Evolutionary conservation across 2,888 invertebrate species (phyloP), one percentile per base, ranked within the genome.

Genomic region (Callyntrura guangdongensis): DNA sequence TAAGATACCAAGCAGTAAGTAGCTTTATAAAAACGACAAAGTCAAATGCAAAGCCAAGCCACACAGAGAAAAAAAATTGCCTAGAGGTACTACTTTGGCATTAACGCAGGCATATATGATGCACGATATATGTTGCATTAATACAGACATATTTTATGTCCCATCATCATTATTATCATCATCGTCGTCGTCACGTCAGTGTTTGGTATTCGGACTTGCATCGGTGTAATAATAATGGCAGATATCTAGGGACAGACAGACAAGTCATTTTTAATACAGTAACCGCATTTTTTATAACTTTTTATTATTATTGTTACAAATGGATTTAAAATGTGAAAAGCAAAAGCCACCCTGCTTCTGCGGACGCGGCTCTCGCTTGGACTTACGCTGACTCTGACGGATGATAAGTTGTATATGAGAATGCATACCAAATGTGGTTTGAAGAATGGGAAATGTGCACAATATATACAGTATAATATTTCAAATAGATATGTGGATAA

Each of bases 381-480:
- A 36, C 53, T 53, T n/a, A 9, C 11, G 5, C 53, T 53, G 14
- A 2, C 6, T 8, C 17, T 45, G 53, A 53, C 53, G 2, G 53
- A 17, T 49, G 49, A 74, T 0, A 5, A 8, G 20, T 22, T 79
- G 22, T 14, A 79, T 14, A 53, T 56, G 25, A 59, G 79, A 79
- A 79, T 79, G 79, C 56, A 56, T 56, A 79, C 79, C 56, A 79
- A 79, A 79, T 79, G 22, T 56, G n/a, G n/a, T n/a, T n/a, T n/a
- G n/a, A n/a, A n/a, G n/a, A n/a, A n/a, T n/a, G n/a, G n/a, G n/a
- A n/a, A n/a, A 79, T 79, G 22, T 56, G n/a, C 11, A 59, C 22
- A 64, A 27, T 61, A 22, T 25, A 12, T 1, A 64, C 2, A 4
- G 27, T 36, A 69, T 14, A 36, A 27, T 14, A 36, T 69, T 69